Percentiles rank a stretch among this genome's conserved stretches.
These are phyloP conservation scores for Nilaparvata lugens DNA, from an alignment of 1,140 invertebrate genomes.

Conservation along the genomic window DNA sequence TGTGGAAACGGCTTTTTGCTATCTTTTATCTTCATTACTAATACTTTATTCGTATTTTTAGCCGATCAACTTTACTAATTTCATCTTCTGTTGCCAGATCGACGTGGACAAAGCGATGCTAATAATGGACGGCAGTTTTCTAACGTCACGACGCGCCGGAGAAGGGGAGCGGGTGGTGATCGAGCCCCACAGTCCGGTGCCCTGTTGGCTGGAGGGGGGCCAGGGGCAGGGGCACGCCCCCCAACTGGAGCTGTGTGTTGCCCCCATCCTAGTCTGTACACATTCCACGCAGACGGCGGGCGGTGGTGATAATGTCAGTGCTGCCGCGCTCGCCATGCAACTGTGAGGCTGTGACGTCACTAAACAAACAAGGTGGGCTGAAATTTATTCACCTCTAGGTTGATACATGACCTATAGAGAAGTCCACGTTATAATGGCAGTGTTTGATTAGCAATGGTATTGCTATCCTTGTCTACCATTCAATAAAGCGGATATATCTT, in stretches of 20 bases:
- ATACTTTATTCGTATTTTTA: background rate
- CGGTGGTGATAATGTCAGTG: slow-evolving; percentile 82
- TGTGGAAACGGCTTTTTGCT: too few species aligned
- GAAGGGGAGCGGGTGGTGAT: slow-evolving; percentile 51
- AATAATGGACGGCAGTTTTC: slow-evolving; percentile 78
- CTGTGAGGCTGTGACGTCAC: slow-evolving; percentile 13
- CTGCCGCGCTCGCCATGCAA: slow-evolving; percentile 70
- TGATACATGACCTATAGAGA: too few species aligned
- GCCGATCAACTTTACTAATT: background rate
- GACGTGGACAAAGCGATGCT: slow-evolving; percentile 58
- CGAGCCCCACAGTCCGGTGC: slow-evolving; percentile 53
- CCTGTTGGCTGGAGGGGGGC: slow-evolving; percentile 69
- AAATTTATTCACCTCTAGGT: too few species aligned
- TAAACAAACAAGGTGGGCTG: too few species aligned
- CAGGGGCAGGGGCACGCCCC: slow-evolving; percentile 24
- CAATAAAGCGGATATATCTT: too few species aligned
- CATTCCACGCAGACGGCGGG: slow-evolving; percentile 74
- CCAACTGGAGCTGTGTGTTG: slow-evolving; percentile 63
- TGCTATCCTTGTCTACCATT: too few species aligned
- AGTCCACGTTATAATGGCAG: too few species aligned
- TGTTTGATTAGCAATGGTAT: too few species aligned
- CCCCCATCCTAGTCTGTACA: slow-evolving; percentile 77
- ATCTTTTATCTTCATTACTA: background rate
- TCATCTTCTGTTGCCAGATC: slow-evolving; percentile 50
- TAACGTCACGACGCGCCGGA: slow-evolving; percentile 46